Conservation (phyloP, 2,888 invertebrate genomes). For the Eupithecia vulgata region DNA sequence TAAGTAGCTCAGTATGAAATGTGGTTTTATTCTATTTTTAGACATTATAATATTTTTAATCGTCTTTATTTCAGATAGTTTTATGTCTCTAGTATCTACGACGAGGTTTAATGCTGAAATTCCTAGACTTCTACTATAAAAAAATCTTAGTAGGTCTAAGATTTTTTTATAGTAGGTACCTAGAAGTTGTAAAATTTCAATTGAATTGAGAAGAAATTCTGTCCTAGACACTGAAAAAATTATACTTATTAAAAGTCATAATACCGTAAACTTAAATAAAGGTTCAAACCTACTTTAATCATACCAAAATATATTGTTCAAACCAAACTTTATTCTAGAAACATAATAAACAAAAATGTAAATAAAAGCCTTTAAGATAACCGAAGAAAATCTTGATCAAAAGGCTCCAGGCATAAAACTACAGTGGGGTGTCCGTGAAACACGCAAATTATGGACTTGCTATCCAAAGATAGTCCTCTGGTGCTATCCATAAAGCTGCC, state of each 20-base stretch:
- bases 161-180: neutral
- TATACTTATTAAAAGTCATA: neutral
- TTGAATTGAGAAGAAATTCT: neutral
- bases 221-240: neutral
- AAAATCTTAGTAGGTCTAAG: too few species aligned
- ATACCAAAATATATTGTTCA: too few species aligned
- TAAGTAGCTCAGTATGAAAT: neutral
- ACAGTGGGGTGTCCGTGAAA: constrained; percentile 47
- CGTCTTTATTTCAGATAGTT: neutral
- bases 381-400: constrained; percentile 36
- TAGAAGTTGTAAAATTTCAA: neutral
- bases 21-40: neutral
- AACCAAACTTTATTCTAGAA: neutral
- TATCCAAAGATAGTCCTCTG: too few species aligned
- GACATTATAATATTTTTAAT: neutral
- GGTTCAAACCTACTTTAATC: neutral
- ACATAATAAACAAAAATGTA: neutral
- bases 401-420: constrained; percentile 41
- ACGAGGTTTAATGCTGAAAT: too few species aligned
- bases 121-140: neutral
- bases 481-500: constrained; percentile 12
- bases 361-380: constrained; percentile 10
- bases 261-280: neutral
- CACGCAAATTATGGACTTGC: constrained; percentile 44
- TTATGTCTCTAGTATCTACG: neutral